phyloP scores from a whole-genome alignment of 1,140 invertebrate species.

The Homalodisca vitripennis region DNA sequence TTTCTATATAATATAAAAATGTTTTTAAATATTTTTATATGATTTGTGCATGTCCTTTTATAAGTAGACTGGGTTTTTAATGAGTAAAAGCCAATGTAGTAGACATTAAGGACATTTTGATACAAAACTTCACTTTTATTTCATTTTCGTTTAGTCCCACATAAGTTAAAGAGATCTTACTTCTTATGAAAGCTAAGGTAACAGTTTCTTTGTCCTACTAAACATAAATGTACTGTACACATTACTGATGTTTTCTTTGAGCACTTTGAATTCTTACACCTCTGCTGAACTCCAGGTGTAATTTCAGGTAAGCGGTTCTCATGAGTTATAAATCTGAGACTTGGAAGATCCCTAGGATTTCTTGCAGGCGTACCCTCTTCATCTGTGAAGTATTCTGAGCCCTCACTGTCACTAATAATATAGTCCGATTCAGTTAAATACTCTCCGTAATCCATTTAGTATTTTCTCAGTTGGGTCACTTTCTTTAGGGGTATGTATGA shows the following conservation, averaged over 20 bases:
- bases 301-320: constrained; percentile 1
- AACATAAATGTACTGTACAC: not conserved
- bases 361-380: not conserved
- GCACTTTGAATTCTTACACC: too few relatives aligned
- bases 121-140: not conserved
- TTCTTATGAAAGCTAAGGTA: not conserved
- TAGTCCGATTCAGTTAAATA: constrained; percentile 5
- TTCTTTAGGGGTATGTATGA: constrained; percentile 23
- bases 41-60: constrained; percentile 9
- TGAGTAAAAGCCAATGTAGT: not conserved
- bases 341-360: not conserved
- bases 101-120: not conserved
- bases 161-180: not conserved
- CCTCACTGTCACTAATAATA: not conserved
- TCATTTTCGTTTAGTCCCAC: not conserved
- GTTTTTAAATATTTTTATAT: not conserved
- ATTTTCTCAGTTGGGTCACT: constrained; percentile 24
- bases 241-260: not conserved
- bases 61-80: constrained; percentile 4
- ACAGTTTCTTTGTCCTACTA: not conserved
- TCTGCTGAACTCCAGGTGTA: too few relatives aligned
- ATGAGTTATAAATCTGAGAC: not conserved
- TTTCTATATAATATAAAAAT: not conserved
- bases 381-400: not conserved
- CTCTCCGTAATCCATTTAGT: constrained; percentile 17